Evolutionary conservation across 1,140 invertebrate genomes (phyloP), one percentile per base, ranked within the genome.

Genomic region (Epicauta chinensis): DNA sequence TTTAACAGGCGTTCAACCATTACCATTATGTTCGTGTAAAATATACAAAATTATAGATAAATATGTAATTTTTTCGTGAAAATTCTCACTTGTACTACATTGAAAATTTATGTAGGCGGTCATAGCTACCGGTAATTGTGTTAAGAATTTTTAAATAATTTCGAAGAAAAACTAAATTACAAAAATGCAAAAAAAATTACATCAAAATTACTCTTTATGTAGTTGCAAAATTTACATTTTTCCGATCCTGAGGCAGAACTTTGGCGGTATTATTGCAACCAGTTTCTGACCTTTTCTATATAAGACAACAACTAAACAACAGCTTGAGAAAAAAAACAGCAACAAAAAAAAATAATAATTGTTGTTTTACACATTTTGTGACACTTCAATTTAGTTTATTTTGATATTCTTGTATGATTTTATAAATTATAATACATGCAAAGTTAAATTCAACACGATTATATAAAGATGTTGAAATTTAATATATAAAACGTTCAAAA

Each of bases 161-260:
- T 23, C 23, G 4, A 23, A 23, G 23, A 23, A 23, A 23, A 23
- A 23, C 4, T 23, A 23, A 23, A 47, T 47, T 47, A 17, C 48
- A n/a, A 31, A 31, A 42, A 42, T 39, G 42, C 41, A 34, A 51
- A 51, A 41, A 51, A 51, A 51, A 41, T n/a, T n/a, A n/a, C n/a
- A n/a, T 7, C 23, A 23, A 23, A 23, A 7, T 42, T 51, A 32
- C 39, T 51, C 48, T 41, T 42, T 41, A 40, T 51, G 48, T 32
- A 40, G 47, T 40, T 41, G 48, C 35, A 41, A 51, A 51, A 51
- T 51, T 51, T 51, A 39, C 48, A 51, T 51, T 51, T 51, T 51
- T 51, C 17, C 38, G 7, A 35, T 51, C 48, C 48, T 35, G 48
- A 16, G 48, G 48, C 48, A 34, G 11, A 35, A 51, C 48, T 51